A percentile compares a stretch with the other conserved stretches of the same genome.
Conservation (phyloP, 2,113 vertebrate genomes). For the Corythornis madagascariensis region DNA sequence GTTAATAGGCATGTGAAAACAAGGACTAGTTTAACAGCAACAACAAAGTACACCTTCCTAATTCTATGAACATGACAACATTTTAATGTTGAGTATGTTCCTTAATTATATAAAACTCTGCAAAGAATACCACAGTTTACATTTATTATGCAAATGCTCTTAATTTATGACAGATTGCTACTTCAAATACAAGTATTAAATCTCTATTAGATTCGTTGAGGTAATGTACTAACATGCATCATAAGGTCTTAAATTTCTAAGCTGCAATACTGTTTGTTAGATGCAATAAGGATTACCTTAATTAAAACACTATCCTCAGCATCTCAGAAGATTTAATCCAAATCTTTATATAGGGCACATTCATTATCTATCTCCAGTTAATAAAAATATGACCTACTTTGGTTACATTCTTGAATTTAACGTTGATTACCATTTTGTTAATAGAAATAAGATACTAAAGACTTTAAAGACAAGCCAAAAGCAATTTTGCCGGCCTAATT, state of each 20-base stretch:
- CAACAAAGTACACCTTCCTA: slow-evolving; percentile 54
- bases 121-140: slow-evolving; percentile 72
- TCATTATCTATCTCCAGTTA: slow-evolving; percentile 80
- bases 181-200: slow-evolving; percentile 79
- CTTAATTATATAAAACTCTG: slow-evolving; percentile 70
- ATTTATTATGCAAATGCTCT: slow-evolving; percentile 75
- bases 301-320: slow-evolving; percentile 78
- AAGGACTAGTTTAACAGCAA: slow-evolving; percentile 50
- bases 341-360: slow-evolving; percentile 77
- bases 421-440: slow-evolving; percentile 82
- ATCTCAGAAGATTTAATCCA: slow-evolving; percentile 76
- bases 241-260: slow-evolving; percentile 77
- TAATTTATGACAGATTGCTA: slow-evolving; percentile 80
- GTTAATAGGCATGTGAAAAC: slow-evolving; percentile 7
- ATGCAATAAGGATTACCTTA: slow-evolving; percentile 81
- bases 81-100: slow-evolving; percentile 36
- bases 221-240: slow-evolving; percentile 73
- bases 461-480: slow-evolving; percentile 75
- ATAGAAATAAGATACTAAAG: slow-evolving; percentile 79
- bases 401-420: slow-evolving; percentile 78
- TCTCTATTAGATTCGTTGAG: slow-evolving; percentile 75
- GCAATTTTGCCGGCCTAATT: slow-evolving; percentile 80
- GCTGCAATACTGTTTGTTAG: slow-evolving; percentile 74
- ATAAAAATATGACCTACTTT: slow-evolving; percentile 80
- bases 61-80: slow-evolving; percentile 38